A percentile compares a stretch with the other conserved stretches of the same genome.
Evolutionary conservation across 2,888 invertebrate genomes (phyloP).

Genomic region (Caenorhabditis imperialis): DNA sequence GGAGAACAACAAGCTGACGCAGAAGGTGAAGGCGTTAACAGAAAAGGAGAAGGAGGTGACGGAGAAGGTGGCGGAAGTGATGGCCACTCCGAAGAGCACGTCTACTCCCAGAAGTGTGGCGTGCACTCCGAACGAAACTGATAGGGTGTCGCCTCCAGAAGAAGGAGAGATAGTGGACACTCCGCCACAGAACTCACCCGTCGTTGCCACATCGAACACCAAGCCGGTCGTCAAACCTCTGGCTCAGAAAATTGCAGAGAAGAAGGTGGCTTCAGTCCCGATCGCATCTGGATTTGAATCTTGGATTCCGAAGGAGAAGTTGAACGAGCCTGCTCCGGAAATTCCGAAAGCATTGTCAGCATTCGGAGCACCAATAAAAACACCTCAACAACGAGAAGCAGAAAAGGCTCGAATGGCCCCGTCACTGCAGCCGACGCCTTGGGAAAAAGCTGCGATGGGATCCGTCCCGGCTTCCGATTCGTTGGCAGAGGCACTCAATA

Average conservation of each 20-base stretch:
- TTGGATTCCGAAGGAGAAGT: conserved; percentile 42
- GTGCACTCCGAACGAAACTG: conserved; percentile 20
- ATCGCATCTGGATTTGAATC: conserved; percentile 35
- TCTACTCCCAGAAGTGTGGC: conserved; percentile 11
- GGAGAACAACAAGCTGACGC: conserved; percentile 11
- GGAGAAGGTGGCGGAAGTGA: conserved; percentile 5
- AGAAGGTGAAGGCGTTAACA: conserved; percentile 19
- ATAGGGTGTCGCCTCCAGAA: conserved; percentile 35
- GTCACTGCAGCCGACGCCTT: conserved; percentile 12
- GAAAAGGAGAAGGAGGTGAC: conserved; percentile 24
- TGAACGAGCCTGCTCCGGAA: conserved; percentile 31
- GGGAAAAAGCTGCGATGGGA: conserved; percentile 8
- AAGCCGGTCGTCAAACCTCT: conserved; percentile 8
- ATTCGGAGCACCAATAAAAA: conserved; percentile 27
- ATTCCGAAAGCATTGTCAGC: conserved; percentile 30
- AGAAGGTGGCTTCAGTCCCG: conserved; percentile 12
- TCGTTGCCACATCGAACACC: neutral
- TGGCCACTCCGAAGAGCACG: conserved; percentile 8
- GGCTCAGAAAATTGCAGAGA: conserved; percentile 16
- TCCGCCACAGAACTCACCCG: conserved; percentile 19
- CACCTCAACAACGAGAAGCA: conserved; percentile 6
- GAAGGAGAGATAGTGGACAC: conserved; percentile 19
- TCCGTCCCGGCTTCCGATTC: conserved; percentile 1
- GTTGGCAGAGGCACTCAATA: conserved; percentile 11
- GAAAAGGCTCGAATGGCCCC: conserved; percentile 4